phyloP scores from a whole-genome alignment of 1,140 invertebrate species.

The Parasteatoda tepidariorum region DNA sequence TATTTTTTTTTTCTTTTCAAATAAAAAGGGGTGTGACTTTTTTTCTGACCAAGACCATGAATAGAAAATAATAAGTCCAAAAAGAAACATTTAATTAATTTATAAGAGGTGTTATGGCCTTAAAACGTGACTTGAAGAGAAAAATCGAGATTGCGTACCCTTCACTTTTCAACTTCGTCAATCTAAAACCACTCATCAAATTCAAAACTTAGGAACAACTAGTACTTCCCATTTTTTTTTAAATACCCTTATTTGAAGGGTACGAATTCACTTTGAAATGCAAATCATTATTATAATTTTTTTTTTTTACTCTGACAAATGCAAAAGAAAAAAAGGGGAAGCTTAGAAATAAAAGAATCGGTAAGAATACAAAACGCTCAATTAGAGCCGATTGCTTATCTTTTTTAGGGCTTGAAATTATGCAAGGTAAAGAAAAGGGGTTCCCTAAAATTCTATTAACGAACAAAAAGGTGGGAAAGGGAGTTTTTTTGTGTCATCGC shows the following conservation, averaged over 20 bases:
- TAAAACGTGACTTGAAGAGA: not conserved
- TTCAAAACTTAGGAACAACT: not conserved
- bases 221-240: not conserved
- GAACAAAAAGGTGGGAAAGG: not conserved
- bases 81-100: not conserved
- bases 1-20: not conserved
- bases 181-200: not conserved
- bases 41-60: not conserved
- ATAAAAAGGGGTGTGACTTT: not conserved
- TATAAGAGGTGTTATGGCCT: not conserved
- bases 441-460: not conserved
- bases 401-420: not conserved
- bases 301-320: too few relatives aligned
- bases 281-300: not conserved
- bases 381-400: not conserved
- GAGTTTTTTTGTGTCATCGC: not conserved
- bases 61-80: not conserved
- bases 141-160: not conserved
- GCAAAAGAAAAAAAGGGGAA: not conserved
- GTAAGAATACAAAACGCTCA: not conserved
- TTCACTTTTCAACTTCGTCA: not conserved
- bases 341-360: not conserved
- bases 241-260: not conserved
- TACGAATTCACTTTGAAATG: not conserved
- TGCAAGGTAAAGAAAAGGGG: not conserved